A percentile compares a stretch with the other conserved stretches of the same genome.
These are phyloP conservation scores for Rattus rattus DNA, from an alignment of 2,113 vertebrate species.

Conservation along the genomic window DNA sequence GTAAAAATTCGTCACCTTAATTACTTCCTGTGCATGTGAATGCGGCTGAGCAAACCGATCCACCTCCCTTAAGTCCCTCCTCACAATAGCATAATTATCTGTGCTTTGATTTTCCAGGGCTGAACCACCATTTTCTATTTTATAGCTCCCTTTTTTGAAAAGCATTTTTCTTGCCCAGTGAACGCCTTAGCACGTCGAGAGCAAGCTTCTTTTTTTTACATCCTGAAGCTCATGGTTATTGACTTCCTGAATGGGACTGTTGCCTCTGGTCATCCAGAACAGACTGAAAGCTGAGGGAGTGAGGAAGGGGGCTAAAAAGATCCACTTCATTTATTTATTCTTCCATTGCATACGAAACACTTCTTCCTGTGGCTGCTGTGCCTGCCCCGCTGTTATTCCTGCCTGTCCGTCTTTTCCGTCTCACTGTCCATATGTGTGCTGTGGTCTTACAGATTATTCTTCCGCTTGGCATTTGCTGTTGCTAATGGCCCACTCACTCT, in stretches of 20 bases:
- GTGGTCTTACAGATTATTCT: slow-evolving; percentile 71
- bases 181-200: slow-evolving; percentile 20
- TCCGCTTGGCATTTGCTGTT: slow-evolving; percentile 68
- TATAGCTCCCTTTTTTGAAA: not conserved
- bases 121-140: slow-evolving; percentile 55
- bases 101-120: slow-evolving; percentile 69
- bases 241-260: slow-evolving; percentile 53
- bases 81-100: slow-evolving; percentile 67
- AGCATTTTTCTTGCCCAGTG: not conserved
- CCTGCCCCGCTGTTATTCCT: slow-evolving; percentile 53
- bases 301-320: slow-evolving; percentile 35
- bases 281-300: not conserved
- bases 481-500: slow-evolving; percentile 80
- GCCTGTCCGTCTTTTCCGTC: slow-evolving; percentile 59
- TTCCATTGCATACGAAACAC: not conserved
- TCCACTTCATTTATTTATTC: slow-evolving; percentile 28
- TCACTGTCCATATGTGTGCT: slow-evolving; percentile 58
- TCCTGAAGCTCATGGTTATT: slow-evolving; percentile 38
- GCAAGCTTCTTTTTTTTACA: not conserved
- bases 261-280: slow-evolving; percentile 7
- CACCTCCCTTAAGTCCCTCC: slow-evolving; percentile 41
- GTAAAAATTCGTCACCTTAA: slow-evolving; percentile 38
- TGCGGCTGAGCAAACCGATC: not conserved
- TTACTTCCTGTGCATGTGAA: slow-evolving; percentile 46
- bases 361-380: not conserved